These are phyloP conservation scores for Otocyon megalotis DNA, from an alignment of 2,113 vertebrate genomes.

Conservation along the genomic window DNA sequence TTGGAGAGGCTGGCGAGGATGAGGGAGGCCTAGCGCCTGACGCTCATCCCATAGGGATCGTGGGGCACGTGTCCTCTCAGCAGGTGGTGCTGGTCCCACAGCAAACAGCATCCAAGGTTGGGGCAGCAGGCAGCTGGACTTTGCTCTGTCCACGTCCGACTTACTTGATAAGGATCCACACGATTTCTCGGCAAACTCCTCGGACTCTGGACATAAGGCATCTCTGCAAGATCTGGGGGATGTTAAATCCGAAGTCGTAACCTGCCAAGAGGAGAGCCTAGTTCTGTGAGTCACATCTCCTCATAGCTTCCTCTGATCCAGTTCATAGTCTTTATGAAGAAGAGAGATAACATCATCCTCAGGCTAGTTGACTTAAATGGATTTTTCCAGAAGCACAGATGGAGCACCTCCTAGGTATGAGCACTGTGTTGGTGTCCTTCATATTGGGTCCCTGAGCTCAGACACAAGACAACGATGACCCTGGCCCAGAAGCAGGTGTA, in stretches of 20 bases:
- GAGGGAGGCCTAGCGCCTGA: neutral
- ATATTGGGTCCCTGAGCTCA: neutral
- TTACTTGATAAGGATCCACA: fast-evolving
- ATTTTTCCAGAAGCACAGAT: neutral
- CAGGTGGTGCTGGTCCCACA: no score
- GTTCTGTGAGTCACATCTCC: neutral
- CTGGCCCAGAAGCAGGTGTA: neutral
- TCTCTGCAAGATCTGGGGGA: neutral
- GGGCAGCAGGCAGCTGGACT: no score
- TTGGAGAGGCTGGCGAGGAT: fast-evolving
- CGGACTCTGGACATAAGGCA: neutral
- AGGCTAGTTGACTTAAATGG: neutral
- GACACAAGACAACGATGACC: fast-evolving
- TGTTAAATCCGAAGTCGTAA: neutral
- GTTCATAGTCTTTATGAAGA: neutral
- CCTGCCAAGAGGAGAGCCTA: neutral
- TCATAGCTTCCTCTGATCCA: neutral
- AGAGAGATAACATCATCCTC: neutral
- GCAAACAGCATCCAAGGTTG: fast-evolving
- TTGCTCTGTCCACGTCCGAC: fast-evolving
- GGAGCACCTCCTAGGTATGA: neutral
- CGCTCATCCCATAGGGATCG: neutral
- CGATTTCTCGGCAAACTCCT: neutral
- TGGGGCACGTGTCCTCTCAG: neutral
- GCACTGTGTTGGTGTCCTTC: no score